Percentiles rank a stretch among this genome's conserved stretches.
These are phyloP conservation scores for Eulemur rubriventer DNA, from an alignment of 2,797 vertebrate genomes.

Conservation along the genomic window DNA sequence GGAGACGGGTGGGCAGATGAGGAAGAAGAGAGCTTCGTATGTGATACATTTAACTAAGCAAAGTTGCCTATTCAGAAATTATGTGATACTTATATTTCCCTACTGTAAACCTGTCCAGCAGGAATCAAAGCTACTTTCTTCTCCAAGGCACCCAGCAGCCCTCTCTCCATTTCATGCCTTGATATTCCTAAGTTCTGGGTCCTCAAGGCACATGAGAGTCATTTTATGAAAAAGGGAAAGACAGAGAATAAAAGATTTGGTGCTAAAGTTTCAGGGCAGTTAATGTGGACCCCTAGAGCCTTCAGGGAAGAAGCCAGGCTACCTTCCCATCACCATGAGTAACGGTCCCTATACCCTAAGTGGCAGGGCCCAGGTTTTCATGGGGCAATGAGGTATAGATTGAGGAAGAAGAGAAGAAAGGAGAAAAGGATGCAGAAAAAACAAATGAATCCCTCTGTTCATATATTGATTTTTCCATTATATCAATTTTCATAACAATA, in stretches of 20 bases:
- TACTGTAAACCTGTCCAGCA: neutral
- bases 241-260: neutral
- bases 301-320: neutral
- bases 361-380: neutral
- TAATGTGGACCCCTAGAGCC: neutral
- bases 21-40: neutral
- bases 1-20: neutral
- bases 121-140: neutral
- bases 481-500: neutral
- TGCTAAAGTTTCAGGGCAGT: neutral
- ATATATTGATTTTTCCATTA: neutral
- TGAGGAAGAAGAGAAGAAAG: neutral
- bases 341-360: accelerated
- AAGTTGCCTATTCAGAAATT: neutral
- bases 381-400: accelerated
- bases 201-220: neutral
- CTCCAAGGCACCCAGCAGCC: neutral
- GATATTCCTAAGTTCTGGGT: neutral
- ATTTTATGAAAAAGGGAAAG: neutral
- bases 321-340: accelerated
- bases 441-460: neutral
- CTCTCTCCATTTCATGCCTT: neutral
- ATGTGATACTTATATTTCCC: neutral
- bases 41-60: neutral
- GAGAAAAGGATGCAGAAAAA: neutral